A percentile compares a stretch with the other conserved stretches of the same genome.
These are phyloP conservation scores for Enhydra lutris DNA, from an alignment of 2,113 vertebrate species.

Conservation along the genomic window DNA sequence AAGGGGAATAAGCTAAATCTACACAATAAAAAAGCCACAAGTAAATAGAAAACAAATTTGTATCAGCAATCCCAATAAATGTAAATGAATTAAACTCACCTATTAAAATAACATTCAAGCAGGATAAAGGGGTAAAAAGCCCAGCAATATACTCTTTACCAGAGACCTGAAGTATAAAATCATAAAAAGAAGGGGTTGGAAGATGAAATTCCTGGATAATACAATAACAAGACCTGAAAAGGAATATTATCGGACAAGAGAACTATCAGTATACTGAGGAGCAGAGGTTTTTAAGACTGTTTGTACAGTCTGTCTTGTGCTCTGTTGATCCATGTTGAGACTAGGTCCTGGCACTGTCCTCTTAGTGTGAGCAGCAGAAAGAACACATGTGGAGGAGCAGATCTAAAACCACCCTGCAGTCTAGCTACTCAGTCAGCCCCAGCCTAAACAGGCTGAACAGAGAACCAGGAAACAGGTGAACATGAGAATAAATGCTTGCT, in stretches of 20 bases:
- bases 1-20: background rate
- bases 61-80: conserved; percentile 17
- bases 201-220: conserved; percentile 18
- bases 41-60: background rate
- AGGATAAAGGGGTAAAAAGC: background rate
- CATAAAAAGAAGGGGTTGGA: background rate
- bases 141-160: background rate
- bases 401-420: background rate
- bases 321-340: background rate
- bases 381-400: background rate
- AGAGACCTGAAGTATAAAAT: conserved; percentile 39
- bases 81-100: conserved; percentile 34
- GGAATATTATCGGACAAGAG: background rate
- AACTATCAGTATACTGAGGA: background rate
- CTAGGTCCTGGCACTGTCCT: background rate
- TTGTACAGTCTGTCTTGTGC: background rate
- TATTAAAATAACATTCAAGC: conserved; percentile 5
- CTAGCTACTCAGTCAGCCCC: background rate
- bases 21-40: background rate
- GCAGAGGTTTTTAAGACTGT: background rate
- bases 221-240: background rate
- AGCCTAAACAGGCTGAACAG: background rate
- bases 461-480: background rate
- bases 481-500: background rate
- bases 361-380: background rate